Evolutionary conservation across 2,797 vertebrate genomes (phyloP).

Genomic region (Fistularia tabacaria): DNA sequence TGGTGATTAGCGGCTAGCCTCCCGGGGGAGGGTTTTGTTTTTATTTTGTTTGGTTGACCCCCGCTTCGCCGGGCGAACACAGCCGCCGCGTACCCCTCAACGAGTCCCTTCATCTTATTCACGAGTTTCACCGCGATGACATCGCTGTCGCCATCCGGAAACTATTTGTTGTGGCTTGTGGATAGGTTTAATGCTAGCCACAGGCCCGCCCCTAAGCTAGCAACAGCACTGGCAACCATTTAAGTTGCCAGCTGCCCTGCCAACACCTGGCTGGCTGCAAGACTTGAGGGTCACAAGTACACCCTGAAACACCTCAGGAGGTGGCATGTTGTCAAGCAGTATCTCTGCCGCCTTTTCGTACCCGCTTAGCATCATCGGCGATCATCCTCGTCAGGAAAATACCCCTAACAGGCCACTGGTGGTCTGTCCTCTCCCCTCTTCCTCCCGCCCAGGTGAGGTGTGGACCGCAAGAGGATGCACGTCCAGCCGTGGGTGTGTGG

Average conservation of each 20-base stretch:
- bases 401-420: too few species aligned
- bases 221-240: background rate
- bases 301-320: too few species aligned
- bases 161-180: constrained; percentile 5
- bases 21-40: background rate
- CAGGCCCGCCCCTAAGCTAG: constrained; percentile 40
- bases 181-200: constrained; percentile 16
- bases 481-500: too few species aligned
- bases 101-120: background rate
- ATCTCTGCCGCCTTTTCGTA: too few species aligned
- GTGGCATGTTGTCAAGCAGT: too few species aligned
- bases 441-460: too few species aligned
- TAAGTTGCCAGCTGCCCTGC: background rate
- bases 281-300: too few species aligned
- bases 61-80: background rate
- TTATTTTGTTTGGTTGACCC: background rate
- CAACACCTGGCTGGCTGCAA: background rate
- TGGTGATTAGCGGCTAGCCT: constrained; percentile 7
- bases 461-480: too few species aligned
- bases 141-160: constrained; percentile 24
- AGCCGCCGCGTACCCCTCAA: background rate
- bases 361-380: too few species aligned
- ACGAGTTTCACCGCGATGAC: constrained; percentile 13
- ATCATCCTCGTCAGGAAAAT: too few species aligned
- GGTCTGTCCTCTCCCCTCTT: too few species aligned